These are phyloP conservation scores for Eupithecia dodoneata DNA, from an alignment of 2,888 invertebrate species.

Conservation along the genomic window DNA sequence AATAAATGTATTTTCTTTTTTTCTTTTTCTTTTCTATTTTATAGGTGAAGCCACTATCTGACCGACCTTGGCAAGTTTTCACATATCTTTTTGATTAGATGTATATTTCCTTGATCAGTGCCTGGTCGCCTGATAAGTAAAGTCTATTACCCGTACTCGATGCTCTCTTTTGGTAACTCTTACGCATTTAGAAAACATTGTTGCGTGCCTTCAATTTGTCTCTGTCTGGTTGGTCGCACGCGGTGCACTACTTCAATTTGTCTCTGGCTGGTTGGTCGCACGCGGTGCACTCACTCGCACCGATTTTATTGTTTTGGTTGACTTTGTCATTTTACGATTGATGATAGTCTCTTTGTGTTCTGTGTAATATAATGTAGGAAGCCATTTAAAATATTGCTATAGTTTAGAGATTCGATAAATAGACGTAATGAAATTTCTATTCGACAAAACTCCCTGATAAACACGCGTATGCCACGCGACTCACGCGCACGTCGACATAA, in stretches of 20 bases:
- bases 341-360: background rate
- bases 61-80: too few relatives aligned
- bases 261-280: conserved; percentile 28
- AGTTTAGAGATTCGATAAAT: background rate
- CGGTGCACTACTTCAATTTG: conserved; percentile 31
- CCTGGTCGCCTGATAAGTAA: conserved; percentile 3
- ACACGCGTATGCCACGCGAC: conserved; percentile 21
- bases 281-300: conserved; percentile 18
- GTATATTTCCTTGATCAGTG: background rate
- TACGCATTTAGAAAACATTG: conserved; percentile 19
- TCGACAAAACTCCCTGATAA: background rate
- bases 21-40: too few relatives aligned
- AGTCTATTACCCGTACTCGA: background rate
- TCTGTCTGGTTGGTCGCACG: conserved; percentile 27
- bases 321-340: background rate
- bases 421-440: background rate
- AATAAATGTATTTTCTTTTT: too few relatives aligned
- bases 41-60: too few relatives aligned
- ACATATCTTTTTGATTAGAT: too few relatives aligned
- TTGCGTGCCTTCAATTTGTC: conserved; percentile 38
- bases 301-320: conserved; percentile 27
- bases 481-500: conserved; percentile 28
- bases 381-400: background rate
- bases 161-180: conserved; percentile 30
- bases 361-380: background rate